A percentile compares a stretch with the other conserved stretches of the same genome.
phyloP scores from a whole-genome alignment of 2,113 vertebrate species.

The Felis chaus region DNA sequence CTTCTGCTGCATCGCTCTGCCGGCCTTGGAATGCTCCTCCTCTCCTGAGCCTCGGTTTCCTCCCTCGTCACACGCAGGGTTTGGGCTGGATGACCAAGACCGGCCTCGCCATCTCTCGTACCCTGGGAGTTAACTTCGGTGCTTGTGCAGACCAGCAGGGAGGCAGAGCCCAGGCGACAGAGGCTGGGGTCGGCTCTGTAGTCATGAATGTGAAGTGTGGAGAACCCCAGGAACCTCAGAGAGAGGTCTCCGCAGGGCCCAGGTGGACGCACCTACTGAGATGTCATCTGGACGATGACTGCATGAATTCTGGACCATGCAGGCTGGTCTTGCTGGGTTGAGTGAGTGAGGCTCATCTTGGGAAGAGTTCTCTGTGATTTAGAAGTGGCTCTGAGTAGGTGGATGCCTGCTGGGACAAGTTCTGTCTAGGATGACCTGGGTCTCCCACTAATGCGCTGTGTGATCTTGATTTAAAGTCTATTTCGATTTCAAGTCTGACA shows the following conservation, averaged over 20 bases:
- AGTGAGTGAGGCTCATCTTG: neutral
- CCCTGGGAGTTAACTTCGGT: neutral
- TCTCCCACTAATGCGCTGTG: neutral
- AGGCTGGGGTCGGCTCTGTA: neutral
- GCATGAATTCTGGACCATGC: too few relatives aligned
- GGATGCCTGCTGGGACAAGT: neutral
- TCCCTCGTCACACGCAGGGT: neutral
- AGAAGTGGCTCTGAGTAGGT: neutral
- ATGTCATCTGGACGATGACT: too few relatives aligned
- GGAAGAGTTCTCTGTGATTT: neutral
- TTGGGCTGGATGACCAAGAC: neutral
- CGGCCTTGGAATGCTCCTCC: neutral
- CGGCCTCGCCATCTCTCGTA: neutral
- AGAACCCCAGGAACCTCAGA: neutral
- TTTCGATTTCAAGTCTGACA: neutral
- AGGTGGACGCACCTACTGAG: neutral
- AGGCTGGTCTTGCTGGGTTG: neutral
- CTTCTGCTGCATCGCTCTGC: neutral
- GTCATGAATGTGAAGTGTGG: neutral
- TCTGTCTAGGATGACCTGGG: neutral
- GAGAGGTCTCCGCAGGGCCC: neutral
- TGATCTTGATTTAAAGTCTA: neutral
- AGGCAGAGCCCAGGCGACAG: neutral
- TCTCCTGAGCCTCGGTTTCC: too few relatives aligned
- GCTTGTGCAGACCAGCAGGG: neutral